phyloP scores from a whole-genome alignment of 1,140 invertebrate species.

The Ips nitidus region DNA sequence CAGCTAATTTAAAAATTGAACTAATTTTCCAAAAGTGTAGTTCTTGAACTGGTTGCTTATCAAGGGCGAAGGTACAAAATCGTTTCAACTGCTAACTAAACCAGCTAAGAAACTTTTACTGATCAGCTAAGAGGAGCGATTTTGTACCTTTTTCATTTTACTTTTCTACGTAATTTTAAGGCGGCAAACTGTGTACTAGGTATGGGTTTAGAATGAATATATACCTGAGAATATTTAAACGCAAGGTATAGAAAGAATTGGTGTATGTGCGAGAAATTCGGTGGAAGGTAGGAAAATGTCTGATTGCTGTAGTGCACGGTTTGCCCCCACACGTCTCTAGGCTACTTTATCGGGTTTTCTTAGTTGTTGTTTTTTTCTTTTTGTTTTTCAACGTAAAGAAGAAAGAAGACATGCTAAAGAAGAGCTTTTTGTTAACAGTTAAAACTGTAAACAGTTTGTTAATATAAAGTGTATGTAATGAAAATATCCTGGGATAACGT shows the following conservation, averaged over 20 bases:
- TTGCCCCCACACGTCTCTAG: conserved; percentile 44
- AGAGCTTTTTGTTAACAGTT: conserved; percentile 4
- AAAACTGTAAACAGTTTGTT: conserved; percentile 1
- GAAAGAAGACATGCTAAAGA: conserved; percentile 17
- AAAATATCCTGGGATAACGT: conserved; percentile 37
- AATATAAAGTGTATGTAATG: background rate
- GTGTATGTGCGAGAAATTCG: conserved; percentile 40
- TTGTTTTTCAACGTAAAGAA: background rate
- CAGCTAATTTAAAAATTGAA: background rate
- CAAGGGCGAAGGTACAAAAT: conserved; percentile 32
- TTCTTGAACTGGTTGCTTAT: conserved; percentile 13
- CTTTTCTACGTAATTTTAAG: conserved; percentile 25
- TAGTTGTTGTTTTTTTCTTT: conserved; percentile 15
- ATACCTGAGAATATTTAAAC: conserved; percentile 38
- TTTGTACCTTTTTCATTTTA: conserved; percentile 31
- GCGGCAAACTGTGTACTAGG: conserved; percentile 43
- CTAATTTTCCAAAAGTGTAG: conserved; percentile 9
- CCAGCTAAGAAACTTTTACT: too few species aligned
- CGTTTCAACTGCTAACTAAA: conserved; percentile 4
- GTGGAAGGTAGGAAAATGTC: conserved; percentile 32
- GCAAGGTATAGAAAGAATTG: conserved; percentile 36
- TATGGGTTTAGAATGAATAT: conserved; percentile 40
- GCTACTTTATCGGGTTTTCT: conserved; percentile 40
- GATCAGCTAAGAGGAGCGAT: conserved; percentile 2
- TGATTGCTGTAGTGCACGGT: conserved; percentile 44